Evolutionary conservation across 2,888 invertebrate species (phyloP).

Genomic region (Hyppa rectilinea): DNA sequence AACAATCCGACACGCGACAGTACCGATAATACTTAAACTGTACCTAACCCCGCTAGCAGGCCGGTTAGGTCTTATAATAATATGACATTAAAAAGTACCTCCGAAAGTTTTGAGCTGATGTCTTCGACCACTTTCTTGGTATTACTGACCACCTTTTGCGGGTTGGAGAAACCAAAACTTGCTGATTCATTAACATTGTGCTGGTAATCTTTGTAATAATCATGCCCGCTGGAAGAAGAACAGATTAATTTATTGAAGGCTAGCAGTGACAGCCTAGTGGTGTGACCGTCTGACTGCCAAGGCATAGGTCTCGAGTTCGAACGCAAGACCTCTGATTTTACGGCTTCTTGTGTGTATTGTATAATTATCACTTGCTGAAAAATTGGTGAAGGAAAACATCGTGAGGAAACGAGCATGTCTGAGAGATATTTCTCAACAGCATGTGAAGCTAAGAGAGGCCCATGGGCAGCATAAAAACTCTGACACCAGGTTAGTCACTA

Average conservation of each 20-base stretch:
- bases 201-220: slow-evolving; percentile 8
- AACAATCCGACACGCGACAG: neutral
- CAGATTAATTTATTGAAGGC: neutral
- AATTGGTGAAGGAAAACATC: too few species aligned
- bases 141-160: neutral
- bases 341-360: too few species aligned
- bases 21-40: neutral
- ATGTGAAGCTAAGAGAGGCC: too few species aligned
- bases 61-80: neutral
- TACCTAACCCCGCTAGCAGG: neutral
- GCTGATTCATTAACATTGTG: neutral
- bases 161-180: neutral
- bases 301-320: too few species aligned
- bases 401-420: too few species aligned
- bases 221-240: slow-evolving; percentile 1
- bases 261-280: too few species aligned
- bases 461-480: too few species aligned
- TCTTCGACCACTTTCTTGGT: rapidly evolving
- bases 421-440: too few species aligned
- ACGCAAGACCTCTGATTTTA: too few species aligned
- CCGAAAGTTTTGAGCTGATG: rapidly evolving
- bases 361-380: too few species aligned
- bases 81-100: slow-evolving; percentile 4
- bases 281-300: too few species aligned
- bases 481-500: too few species aligned